phyloP scores from a whole-genome alignment of 2,888 invertebrate species.

The Philhelius pedissequus region DNA sequence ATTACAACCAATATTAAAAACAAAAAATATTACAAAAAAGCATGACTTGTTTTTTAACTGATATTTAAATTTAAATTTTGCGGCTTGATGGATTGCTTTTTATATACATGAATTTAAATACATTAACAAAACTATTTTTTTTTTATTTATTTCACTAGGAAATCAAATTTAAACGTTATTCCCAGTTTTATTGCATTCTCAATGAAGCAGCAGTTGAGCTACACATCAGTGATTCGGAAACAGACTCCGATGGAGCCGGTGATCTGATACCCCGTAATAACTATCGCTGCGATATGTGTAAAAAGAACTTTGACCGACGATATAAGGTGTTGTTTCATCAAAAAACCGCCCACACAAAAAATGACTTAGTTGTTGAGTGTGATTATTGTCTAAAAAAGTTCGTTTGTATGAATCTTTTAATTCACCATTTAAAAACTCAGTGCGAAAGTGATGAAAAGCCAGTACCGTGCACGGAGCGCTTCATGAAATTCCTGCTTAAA shows the following conservation, averaged over 20 bases:
- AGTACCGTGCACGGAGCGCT: conserved; percentile 65
- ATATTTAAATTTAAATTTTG: too few relatives aligned
- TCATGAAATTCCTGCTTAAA: conserved; percentile 63
- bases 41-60: too few relatives aligned
- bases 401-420: conserved; percentile 63
- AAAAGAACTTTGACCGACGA: conserved; percentile 64
- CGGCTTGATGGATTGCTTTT: too few relatives aligned
- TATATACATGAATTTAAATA: too few relatives aligned
- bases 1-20: too few relatives aligned
- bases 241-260: conserved; percentile 54
- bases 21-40: too few relatives aligned
- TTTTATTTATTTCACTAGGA: conserved; percentile 28
- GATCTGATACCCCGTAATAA: conserved; percentile 63
- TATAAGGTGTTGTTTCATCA: conserved; percentile 69
- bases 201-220: conserved; percentile 65
- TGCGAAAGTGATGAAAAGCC: conserved; percentile 69
- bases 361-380: conserved; percentile 46
- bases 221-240: conserved; percentile 69
- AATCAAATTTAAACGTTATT: conserved; percentile 66
- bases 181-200: conserved; percentile 69
- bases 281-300: conserved; percentile 67
- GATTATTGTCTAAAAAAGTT: conserved; percentile 62
- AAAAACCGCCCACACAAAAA: conserved; percentile 49
- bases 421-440: conserved; percentile 69
- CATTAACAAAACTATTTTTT: not conserved